Conservation (phyloP, 1,140 invertebrate species). For the Marisa cornuarietis region DNA sequence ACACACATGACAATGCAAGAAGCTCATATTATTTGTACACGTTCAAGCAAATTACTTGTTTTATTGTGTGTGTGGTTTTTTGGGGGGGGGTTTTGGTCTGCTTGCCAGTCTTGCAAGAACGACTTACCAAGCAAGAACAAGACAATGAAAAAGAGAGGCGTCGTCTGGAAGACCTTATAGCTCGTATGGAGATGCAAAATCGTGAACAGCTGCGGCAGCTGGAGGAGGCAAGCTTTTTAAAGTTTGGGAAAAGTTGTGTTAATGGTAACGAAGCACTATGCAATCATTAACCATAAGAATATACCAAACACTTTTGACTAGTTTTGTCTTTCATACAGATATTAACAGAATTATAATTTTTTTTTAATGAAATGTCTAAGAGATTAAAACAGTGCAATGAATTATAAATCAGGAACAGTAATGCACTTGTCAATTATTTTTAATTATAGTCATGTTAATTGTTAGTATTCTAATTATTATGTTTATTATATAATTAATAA, state of each 20-base stretch:
- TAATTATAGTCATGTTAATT: neutral
- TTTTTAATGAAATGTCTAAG: neutral
- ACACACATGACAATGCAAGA: no score
- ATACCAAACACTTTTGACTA: no score
- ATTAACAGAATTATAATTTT: neutral
- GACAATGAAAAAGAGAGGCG: conserved; percentile 60
- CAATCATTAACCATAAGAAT: no score
- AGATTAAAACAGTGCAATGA: neutral
- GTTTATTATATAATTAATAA: neutral
- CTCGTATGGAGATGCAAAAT: conserved; percentile 60
- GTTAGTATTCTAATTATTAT: neutral
- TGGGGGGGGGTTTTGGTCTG: conserved; percentile 9
- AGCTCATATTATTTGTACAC: no score
- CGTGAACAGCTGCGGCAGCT: conserved; percentile 57
- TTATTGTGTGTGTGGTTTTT: neutral
- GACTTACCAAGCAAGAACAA: conserved; percentile 60
- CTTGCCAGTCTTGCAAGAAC: conserved; percentile 56
- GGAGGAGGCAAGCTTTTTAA: conserved; percentile 48
- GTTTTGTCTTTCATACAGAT: no score
- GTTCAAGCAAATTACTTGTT: no score
- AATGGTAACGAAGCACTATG: no score
- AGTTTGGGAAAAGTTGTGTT: neutral
- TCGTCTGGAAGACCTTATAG: conserved; percentile 59
- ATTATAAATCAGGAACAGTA: neutral
- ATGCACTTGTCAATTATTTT: neutral